These are phyloP conservation scores for Trachythela sp. DNA, from an alignment of 64 coral and sea anemone species.

Conservation along the genomic window DNA sequence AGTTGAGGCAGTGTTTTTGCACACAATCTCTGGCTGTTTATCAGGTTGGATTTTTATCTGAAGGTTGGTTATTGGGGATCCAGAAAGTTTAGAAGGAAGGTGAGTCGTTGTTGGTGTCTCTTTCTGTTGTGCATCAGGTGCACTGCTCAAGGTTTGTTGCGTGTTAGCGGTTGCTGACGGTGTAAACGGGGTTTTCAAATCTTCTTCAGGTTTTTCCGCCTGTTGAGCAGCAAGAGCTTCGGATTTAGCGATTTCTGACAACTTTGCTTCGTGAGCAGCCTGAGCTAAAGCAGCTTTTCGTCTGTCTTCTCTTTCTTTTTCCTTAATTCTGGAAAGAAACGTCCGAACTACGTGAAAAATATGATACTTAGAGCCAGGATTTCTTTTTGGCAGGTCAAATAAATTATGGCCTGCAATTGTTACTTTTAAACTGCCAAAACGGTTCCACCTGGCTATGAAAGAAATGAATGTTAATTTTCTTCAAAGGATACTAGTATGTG, in stretches of 20 bases:
- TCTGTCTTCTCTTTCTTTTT: not conserved
- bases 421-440: too few relatives aligned
- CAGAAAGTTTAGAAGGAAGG: not conserved
- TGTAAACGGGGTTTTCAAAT: not conserved
- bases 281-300: not conserved
- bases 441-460: too few relatives aligned
- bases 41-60: not conserved
- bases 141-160: not conserved
- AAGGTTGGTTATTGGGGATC: not conserved
- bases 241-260: not conserved
- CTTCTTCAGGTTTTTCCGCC: not conserved
- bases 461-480: too few relatives aligned
- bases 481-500: too few relatives aligned
- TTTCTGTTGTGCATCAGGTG: not conserved
- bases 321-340: not conserved
- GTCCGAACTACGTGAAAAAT: not conserved
- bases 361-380: not conserved
- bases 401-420: too few relatives aligned
- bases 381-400: not conserved
- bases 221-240: not conserved
- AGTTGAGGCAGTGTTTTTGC: not conserved
- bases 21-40: not conserved
- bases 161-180: not conserved
- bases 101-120: not conserved
- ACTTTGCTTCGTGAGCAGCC: not conserved